Percentiles rank a stretch among this genome's conserved stretches.
Conservation (phyloP, 2,888 invertebrate genomes). For the Apoda limacodes region DNA sequence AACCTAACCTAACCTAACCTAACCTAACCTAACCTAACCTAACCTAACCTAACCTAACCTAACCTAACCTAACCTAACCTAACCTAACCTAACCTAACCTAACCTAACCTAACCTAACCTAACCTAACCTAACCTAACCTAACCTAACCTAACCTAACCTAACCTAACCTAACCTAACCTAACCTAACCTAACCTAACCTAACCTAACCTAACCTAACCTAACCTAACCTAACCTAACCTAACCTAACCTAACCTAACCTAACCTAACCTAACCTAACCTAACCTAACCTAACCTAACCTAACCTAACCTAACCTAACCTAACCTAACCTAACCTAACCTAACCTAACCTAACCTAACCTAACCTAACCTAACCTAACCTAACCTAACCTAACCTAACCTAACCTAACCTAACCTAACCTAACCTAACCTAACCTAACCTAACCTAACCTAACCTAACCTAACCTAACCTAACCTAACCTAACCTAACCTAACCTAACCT, state of each 20-base stretch:
- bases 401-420: slow-evolving; percentile 2
- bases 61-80: slow-evolving; percentile 2
- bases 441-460: too few species aligned
- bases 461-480: too few species aligned
- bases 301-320: slow-evolving; percentile 1
- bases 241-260: slow-evolving; percentile 2
- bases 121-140: slow-evolving; percentile 2
- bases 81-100: slow-evolving; percentile 2
- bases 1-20: slow-evolving; percentile 2
- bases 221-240: slow-evolving; percentile 2
- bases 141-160: slow-evolving; percentile 2
- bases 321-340: slow-evolving; percentile 2
- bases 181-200: slow-evolving; percentile 2
- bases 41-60: slow-evolving; percentile 2
- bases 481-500: too few species aligned
- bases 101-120: slow-evolving; percentile 2
- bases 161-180: slow-evolving; percentile 2
- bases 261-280: slow-evolving; percentile 2
- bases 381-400: slow-evolving; percentile 2
- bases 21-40: slow-evolving; percentile 2
- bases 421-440: slow-evolving; percentile 1
- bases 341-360: slow-evolving; percentile 2
- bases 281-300: slow-evolving; percentile 2
- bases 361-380: slow-evolving; percentile 2
- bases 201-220: slow-evolving; percentile 2